Percentiles rank a stretch among this genome's conserved stretches.
Conservation (phyloP, 2,797 vertebrate species). For the Thaleichthys pacificus region DNA sequence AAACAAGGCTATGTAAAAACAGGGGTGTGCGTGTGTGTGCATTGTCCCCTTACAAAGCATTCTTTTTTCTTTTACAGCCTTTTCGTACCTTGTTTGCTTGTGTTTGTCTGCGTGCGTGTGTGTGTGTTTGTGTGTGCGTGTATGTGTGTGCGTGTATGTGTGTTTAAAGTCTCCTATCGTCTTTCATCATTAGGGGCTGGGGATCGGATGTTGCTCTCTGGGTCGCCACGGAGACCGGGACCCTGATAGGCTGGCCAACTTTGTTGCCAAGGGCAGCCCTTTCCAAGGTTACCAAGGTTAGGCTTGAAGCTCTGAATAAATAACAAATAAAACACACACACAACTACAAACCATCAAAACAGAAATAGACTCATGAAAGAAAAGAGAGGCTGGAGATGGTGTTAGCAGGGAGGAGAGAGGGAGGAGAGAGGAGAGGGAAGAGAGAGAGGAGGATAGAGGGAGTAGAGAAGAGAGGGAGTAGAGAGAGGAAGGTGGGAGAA, state of each 20-base stretch:
- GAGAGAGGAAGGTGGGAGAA: fast-evolving
- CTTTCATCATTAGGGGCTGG: constrained; percentile 47
- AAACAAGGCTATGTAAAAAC: background rate
- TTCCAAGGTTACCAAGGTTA: constrained; percentile 59
- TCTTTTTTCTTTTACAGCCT: background rate
- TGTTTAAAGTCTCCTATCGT: constrained; percentile 27
- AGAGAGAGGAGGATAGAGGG: too few relatives aligned
- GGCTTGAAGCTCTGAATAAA: constrained; percentile 62
- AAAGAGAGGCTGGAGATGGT: constrained; percentile 22
- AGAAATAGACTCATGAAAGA: constrained; percentile 1
- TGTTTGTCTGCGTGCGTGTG: background rate
- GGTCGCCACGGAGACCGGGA: constrained; percentile 38
- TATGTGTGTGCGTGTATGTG: background rate
- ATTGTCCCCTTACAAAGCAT: too few relatives aligned
- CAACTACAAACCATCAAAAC: constrained; percentile 20
- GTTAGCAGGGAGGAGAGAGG: constrained; percentile 20
- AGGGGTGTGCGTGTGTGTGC: too few relatives aligned
- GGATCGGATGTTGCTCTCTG: constrained; percentile 41
- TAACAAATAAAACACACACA: background rate
- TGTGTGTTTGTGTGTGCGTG: background rate
- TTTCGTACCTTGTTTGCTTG: background rate
- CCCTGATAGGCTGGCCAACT: constrained; percentile 52
- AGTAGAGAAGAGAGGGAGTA: too few relatives aligned
- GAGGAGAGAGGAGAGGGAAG: fast-evolving
- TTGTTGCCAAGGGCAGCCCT: constrained; percentile 63